Evolutionary conservation across 2,888 invertebrate species (phyloP).

Genomic region (Drosophila testacea): DNA sequence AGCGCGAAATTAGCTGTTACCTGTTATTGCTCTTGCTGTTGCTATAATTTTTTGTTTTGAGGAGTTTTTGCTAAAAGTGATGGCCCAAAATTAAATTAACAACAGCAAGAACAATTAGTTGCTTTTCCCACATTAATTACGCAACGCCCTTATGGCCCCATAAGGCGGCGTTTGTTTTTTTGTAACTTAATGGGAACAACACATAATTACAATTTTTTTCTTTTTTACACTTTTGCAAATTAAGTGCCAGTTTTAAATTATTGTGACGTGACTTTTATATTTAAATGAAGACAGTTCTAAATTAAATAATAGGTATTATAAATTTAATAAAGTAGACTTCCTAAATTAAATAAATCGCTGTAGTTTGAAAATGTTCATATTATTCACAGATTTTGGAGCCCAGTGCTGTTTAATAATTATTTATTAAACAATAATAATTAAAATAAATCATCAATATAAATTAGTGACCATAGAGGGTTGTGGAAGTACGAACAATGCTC

Average conservation of each 20-base stretch:
- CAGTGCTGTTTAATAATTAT: background rate
- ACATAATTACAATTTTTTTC: constrained; percentile 22
- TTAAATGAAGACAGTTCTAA: background rate
- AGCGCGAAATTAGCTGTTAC: constrained; percentile 42
- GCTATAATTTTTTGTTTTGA: constrained; percentile 11
- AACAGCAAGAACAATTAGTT: constrained; percentile 39
- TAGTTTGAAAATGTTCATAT: background rate
- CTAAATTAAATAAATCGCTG: too few species aligned
- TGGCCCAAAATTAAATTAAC: constrained; percentile 50
- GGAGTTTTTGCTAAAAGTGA: constrained; percentile 29
- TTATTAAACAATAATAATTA: background rate
- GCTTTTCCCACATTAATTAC: constrained; percentile 52
- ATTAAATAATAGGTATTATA: background rate
- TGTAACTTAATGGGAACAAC: constrained; percentile 14
- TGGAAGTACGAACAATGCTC: constrained; percentile 6
- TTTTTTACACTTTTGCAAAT: constrained; percentile 5
- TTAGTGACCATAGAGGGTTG: background rate
- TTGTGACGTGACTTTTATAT: background rate
- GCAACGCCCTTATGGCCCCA: constrained; percentile 19
- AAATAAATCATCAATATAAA: background rate
- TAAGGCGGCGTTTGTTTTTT: constrained; percentile 14
- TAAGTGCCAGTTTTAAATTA: background rate
- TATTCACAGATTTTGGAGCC: background rate
- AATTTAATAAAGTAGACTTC: background rate
- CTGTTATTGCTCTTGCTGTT: constrained; percentile 16